Base-by-base conservation (phyloP, 2,797 vertebrate genomes). In the Merluccius polli region DNA sequence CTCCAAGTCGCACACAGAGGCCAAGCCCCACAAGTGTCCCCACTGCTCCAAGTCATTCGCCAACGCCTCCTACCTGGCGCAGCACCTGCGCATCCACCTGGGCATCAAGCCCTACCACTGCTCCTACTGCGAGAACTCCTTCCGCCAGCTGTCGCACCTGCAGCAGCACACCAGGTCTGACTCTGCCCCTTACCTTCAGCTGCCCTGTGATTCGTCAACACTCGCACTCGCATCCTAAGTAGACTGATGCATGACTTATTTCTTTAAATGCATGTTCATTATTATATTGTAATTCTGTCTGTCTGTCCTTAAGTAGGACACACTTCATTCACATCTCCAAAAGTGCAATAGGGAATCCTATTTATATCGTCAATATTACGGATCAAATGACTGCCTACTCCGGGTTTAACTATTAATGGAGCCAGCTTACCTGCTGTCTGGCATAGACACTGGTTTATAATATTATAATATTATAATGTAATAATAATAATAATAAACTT, bases 1-100 rank as follows among this genome's bases (percentile, higher is more conserved):
- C 94, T 99, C 98, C 88, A 99, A 99, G 94, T 97, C 98, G 32
- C 98, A 99, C 93, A 99, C 98, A 4, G 98, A 99, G 94, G 97
- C 96, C 94, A 99, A 99, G 93, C 96, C 98, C 75, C 98, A 99
- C 93, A 99, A 99, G 94, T 99, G 97, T 94, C 97, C 97, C 76
- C 98, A 99, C 88, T 99, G 98, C 91, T 98, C 98, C 91, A 99
- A 98, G 89, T 98, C 97, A 13, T 99, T 99, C 36, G 97, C 98
- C 93, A 99, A 98, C 15, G 96, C 98, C 81, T 99, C 97, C 78
- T 99, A 99, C 94, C 93, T 99, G 93, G 95, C 97, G 70, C 98
- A 99, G 91, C 98, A 99, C 91, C 93, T 99, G 91, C 97, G 98
- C 82, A 99, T 99, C 90, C 98, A 99, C 93, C 93, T 99, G 89